Evolutionary conservation across 2,888 invertebrate species (phyloP).

Genomic region (Pomacea canaliculata): DNA sequence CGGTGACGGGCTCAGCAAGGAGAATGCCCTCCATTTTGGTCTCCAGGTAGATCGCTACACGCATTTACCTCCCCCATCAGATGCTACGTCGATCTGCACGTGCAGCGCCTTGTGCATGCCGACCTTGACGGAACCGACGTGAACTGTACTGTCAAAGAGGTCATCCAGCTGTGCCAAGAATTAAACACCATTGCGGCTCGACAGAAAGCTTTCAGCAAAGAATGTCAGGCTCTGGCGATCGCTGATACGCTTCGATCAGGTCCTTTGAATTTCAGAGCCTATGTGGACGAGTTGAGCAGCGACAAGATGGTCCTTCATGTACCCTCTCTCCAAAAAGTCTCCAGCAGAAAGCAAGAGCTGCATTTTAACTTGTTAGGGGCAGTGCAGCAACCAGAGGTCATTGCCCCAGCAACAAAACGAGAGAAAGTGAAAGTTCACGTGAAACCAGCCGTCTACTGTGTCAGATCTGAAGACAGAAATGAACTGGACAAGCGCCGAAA

Average conservation of each 20-base stretch:
- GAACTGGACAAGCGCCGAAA: too few relatives aligned
- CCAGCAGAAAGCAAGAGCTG: conserved; percentile 34
- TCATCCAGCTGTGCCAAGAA: conserved; percentile 40
- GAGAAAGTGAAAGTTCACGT: conserved; percentile 35
- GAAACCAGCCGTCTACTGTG: conserved; percentile 40
- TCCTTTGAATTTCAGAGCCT: conserved; percentile 34
- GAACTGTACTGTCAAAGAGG: conserved; percentile 36
- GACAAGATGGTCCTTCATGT: conserved; percentile 36
- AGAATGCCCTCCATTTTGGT: conserved; percentile 40
- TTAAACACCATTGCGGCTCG: conserved; percentile 38
- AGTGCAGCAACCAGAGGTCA: conserved; percentile 36
- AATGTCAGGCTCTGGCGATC: conserved; percentile 35
- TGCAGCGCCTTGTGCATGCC: conserved; percentile 46
- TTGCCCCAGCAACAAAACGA: conserved; percentile 24
- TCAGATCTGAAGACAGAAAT: too few relatives aligned
- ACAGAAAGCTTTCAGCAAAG: conserved; percentile 41
- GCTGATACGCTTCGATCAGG: conserved; percentile 36
- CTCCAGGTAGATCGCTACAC: conserved; percentile 39
- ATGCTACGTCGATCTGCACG: conserved; percentile 41
- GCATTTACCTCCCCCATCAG: conserved; percentile 50
- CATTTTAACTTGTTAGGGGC: conserved; percentile 39
- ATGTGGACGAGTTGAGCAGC: conserved; percentile 37
- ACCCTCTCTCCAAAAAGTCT: conserved; percentile 36
- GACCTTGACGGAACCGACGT: conserved; percentile 15
- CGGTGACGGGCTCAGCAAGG: conserved; percentile 21